These are phyloP conservation scores for Phoronis australis DNA, from an alignment of 2,888 invertebrate genomes.

Conservation along the genomic window DNA sequence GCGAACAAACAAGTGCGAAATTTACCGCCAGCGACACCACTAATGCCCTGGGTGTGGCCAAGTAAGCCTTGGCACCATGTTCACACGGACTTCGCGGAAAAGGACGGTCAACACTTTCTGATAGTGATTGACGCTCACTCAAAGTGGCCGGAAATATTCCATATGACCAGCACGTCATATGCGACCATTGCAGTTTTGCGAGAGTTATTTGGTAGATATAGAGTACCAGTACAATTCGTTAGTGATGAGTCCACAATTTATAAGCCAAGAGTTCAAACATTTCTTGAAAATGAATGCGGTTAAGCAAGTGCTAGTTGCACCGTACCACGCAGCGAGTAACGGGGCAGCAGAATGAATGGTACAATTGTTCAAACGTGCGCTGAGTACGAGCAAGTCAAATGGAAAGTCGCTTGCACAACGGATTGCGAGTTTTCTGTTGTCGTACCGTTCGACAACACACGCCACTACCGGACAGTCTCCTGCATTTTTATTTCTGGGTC, in stretches of 20 bases:
- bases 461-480: too few relatives aligned
- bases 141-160: constrained; percentile 51
- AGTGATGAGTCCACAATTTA: constrained; percentile 40
- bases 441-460: too few relatives aligned
- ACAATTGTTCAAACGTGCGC: constrained; percentile 21
- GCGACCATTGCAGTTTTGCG: constrained; percentile 18
- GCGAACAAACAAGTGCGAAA: constrained; percentile 10
- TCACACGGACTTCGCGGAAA: constrained; percentile 54
- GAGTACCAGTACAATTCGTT: constrained; percentile 31
- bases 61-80: constrained; percentile 42
- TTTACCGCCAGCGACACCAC: constrained; percentile 16
- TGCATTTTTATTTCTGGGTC: too few relatives aligned
- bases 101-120: constrained; percentile 32
- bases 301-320: constrained; percentile 17
- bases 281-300: constrained; percentile 23
- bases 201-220: constrained; percentile 21
- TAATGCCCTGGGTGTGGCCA: constrained; percentile 30
- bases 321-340: constrained; percentile 31
- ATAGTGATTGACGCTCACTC: constrained; percentile 49
- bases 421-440: too few relatives aligned
- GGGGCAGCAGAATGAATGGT: constrained; percentile 31
- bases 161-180: constrained; percentile 13
- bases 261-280: constrained; percentile 19
- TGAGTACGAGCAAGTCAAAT: too few relatives aligned
- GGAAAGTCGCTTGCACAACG: too few relatives aligned